A percentile compares a stretch with the other conserved stretches of the same genome.
Conservation (phyloP, 2,797 vertebrate genomes). For the Anas bernieri region DNA sequence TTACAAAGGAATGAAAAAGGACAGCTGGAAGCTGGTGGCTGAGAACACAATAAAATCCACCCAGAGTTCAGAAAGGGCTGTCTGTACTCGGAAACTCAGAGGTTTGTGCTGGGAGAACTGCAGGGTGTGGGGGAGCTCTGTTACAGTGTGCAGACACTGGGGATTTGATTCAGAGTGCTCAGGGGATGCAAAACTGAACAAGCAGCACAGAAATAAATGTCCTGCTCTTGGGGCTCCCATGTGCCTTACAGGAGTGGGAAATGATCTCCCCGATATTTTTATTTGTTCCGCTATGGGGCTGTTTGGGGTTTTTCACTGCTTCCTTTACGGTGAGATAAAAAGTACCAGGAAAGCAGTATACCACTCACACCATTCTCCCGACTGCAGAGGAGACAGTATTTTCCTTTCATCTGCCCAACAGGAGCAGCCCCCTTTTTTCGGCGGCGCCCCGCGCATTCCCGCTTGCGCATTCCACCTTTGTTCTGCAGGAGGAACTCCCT, state of each 20-base stretch:
- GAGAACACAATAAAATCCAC: not conserved
- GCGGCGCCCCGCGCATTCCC: not conserved
- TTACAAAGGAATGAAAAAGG: not conserved
- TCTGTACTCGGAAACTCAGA: not conserved
- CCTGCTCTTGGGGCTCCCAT: fast-evolving
- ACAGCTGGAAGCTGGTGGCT: not conserved
- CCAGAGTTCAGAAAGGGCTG: not conserved
- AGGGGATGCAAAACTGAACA: not conserved
- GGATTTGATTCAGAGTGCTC: not conserved
- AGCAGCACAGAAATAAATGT: not conserved
- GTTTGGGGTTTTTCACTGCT: not conserved
- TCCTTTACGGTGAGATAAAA: not conserved
- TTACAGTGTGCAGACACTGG: not conserved
- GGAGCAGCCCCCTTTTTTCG: not conserved
- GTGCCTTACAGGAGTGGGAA: not conserved
- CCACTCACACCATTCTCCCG: not conserved
- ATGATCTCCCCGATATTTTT: not conserved
- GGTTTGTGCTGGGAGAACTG: not conserved
- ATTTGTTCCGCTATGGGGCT: not conserved
- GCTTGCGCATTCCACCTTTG: constrained; percentile 27
- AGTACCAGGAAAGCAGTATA: not conserved
- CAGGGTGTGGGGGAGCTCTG: not conserved
- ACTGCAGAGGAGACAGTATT: not conserved
- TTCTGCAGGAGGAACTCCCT: constrained; percentile 42
- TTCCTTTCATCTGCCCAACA: not conserved